phyloP scores from a whole-genome alignment of 2,888 invertebrate genomes.

The Caradrina clavipalpis region DNA sequence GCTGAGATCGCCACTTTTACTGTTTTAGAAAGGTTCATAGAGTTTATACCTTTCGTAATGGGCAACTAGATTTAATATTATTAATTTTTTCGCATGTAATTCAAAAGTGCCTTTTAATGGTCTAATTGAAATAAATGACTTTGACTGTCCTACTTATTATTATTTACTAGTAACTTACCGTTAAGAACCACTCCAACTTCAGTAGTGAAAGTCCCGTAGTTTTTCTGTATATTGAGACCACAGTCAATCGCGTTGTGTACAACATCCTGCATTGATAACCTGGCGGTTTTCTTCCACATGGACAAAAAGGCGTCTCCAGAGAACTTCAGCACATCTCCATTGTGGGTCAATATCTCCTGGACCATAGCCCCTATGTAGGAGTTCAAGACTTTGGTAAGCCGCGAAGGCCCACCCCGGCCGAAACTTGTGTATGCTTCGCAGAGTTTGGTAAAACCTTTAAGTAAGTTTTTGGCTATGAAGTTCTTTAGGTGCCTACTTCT shows the following conservation, averaged over 20 bases:
- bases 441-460: constrained; percentile 92
- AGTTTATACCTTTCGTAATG: too few species aligned
- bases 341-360: constrained; percentile 92
- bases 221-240: constrained; percentile 92
- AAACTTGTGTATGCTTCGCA: constrained; percentile 92
- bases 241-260: constrained; percentile 93
- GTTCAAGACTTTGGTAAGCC: constrained; percentile 93
- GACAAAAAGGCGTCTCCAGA: constrained; percentile 93
- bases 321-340: constrained; percentile 93
- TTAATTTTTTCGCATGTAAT: too few species aligned
- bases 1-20: constrained; percentile 93
- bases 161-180: constrained; percentile 80
- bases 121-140: too few species aligned
- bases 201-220: constrained; percentile 91
- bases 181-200: constrained; percentile 91
- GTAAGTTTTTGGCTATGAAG: neutral
- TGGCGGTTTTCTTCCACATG: constrained; percentile 91
- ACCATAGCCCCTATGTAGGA: constrained; percentile 94
- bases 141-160: too few species aligned
- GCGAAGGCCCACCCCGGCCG: constrained; percentile 93
- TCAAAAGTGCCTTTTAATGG: too few species aligned
- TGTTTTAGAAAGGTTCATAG: constrained; percentile 61
- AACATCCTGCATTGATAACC: constrained; percentile 90
- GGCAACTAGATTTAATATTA: too few species aligned
- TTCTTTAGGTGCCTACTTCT: neutral